A percentile compares a stretch with the other conserved stretches of the same genome.
Conservation (phyloP, 2,797 vertebrate genomes). For the Tolypeutes matacus region DNA sequence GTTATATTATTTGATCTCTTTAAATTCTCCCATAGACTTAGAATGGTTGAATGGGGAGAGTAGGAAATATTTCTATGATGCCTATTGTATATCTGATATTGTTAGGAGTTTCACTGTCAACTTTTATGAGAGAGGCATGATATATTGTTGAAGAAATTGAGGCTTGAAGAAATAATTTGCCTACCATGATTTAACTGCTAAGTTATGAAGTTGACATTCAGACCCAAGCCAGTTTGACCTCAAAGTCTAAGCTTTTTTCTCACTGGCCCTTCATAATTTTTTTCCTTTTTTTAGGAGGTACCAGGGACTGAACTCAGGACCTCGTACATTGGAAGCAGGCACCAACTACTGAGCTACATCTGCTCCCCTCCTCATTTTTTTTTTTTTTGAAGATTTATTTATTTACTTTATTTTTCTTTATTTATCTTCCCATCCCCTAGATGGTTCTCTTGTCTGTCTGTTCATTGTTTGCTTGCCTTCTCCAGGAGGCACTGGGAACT, state of each 20-base stretch:
- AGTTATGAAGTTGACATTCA: slow-evolving; percentile 15
- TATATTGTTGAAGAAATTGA: slow-evolving; percentile 58
- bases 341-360: too few species aligned
- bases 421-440: too few species aligned
- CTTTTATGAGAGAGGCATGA: not conserved
- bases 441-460: too few species aligned
- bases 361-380: too few species aligned
- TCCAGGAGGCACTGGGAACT: too few species aligned
- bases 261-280: not conserved
- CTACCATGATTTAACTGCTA: not conserved
- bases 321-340: too few species aligned
- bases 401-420: too few species aligned
- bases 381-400: too few species aligned
- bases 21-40: slow-evolving; percentile 5
- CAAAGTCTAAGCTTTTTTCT: not conserved
- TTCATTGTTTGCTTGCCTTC: too few species aligned
- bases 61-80: slow-evolving; percentile 19
- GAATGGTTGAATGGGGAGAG: not conserved
- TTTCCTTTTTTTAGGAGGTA: too few species aligned
- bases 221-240: not conserved
- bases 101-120: slow-evolving; percentile 55
- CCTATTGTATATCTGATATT: not conserved
- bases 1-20: slow-evolving; percentile 36
- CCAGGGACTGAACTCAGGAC: too few species aligned
- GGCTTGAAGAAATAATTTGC: slow-evolving; percentile 36